A percentile compares a stretch with the other conserved stretches of the same genome.
Conservation (phyloP, 92 coral and sea anemone species). For the Isaurus tuberculatus region DNA sequence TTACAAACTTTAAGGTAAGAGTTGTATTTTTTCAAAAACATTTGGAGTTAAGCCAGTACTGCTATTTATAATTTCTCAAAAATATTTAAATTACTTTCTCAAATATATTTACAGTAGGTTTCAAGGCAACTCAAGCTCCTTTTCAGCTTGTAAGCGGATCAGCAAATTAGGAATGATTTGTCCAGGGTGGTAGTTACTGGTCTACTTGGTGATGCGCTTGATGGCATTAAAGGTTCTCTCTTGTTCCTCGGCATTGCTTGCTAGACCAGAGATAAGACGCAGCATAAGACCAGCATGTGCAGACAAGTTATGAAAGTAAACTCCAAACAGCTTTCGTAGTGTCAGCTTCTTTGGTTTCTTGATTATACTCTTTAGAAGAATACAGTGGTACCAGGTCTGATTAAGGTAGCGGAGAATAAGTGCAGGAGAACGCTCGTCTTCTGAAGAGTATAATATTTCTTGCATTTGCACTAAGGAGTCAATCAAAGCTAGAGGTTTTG, state of each 20-base stretch:
- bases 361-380: slow-evolving; percentile 42
- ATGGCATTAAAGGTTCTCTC: slow-evolving; percentile 53
- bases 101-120: no score
- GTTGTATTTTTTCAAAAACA: no score
- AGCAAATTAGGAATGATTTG: slow-evolving; percentile 31
- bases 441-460: slow-evolving; percentile 50
- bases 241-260: slow-evolving; percentile 61
- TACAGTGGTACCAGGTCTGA: slow-evolving; percentile 63
- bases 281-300: slow-evolving; percentile 64
- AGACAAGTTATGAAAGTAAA: slow-evolving; percentile 40
- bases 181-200: slow-evolving; percentile 52
- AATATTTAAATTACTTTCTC: no score
- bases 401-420: slow-evolving; percentile 65
- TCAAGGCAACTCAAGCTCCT: slow-evolving; percentile 34
- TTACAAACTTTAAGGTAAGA: no score
- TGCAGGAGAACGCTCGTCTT: slow-evolving; percentile 43
- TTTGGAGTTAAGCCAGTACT: no score
- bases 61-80: no score
- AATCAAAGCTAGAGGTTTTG: slow-evolving; percentile 30
- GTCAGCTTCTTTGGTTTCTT: slow-evolving; percentile 56
- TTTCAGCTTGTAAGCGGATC: slow-evolving; percentile 54
- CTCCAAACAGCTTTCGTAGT: slow-evolving; percentile 22
- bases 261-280: slow-evolving; percentile 64
- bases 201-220: slow-evolving; percentile 49
- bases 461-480: slow-evolving; percentile 64